Conservation (phyloP, 2,888 invertebrate genomes). For the Pristionchus entomophagus region DNA sequence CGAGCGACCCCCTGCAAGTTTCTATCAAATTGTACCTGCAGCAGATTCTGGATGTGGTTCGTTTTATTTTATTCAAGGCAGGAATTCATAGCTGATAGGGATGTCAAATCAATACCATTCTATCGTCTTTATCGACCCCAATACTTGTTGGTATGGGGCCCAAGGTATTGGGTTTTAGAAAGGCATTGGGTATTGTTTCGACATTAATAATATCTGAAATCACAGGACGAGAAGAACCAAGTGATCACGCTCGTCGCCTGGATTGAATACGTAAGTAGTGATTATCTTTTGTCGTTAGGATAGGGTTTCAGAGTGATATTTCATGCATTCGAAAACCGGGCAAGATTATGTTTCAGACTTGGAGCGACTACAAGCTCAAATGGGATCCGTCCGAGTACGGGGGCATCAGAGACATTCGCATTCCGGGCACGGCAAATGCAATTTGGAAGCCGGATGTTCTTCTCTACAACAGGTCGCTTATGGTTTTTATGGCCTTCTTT, state of each 20-base stretch:
- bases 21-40: conserved; percentile 67
- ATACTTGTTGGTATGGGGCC: too few species aligned
- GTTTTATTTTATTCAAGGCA: conserved; percentile 33
- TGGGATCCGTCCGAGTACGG: conserved; percentile 69
- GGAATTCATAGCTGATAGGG: neutral
- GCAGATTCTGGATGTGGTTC: conserved; percentile 68
- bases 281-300: neutral
- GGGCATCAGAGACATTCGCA: conserved; percentile 66
- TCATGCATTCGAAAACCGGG: neutral
- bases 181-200: neutral
- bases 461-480: conserved; percentile 64
- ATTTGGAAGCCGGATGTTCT: conserved; percentile 69
- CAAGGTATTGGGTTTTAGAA: too few species aligned
- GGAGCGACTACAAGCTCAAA: conserved; percentile 69
- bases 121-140: too few species aligned
- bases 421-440: conserved; percentile 64
- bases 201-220: neutral
- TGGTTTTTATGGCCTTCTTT: neutral
- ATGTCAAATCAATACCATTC: neutral
- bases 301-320: neutral
- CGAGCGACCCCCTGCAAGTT: conserved; percentile 65
- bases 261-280: conserved; percentile 63
- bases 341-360: conserved; percentile 49
- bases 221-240: conserved; percentile 70
- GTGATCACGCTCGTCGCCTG: conserved; percentile 68